Base-by-base conservation (phyloP, 2,888 invertebrate species). In the Byasa hedistus region DNA sequence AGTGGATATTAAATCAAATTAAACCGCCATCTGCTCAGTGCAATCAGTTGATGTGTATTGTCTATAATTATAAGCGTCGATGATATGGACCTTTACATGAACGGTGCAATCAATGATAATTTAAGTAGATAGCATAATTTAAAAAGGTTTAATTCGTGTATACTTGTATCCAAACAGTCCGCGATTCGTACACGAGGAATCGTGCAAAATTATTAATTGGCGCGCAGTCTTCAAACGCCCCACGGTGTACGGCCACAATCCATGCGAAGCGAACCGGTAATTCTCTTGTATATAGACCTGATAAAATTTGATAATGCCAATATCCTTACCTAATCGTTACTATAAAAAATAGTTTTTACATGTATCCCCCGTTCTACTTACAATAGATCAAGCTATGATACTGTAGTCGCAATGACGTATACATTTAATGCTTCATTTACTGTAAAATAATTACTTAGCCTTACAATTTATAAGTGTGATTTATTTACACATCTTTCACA, bases 201-300 rank as follows among this genome's bases (percentile, higher is more conserved):
- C 85, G 84, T 86, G 83, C 85, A 84, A 84, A 83, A 84, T 77
- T 75, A 87, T 89, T 90, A 89, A 86, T 87, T 85, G 84, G 81
- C 81, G 74, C 72, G 78, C 79, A 82, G 82, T 79, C 83, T 83
- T 87, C 82, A 79, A 54, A 54, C 62, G 78, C 74, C 78, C 72
- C 62, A 71, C 64, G 66, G 72, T 70, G 61, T 62, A 81, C 72
- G 79, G 67, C 70, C 64, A 68, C 64, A 68, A 67, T 74, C 81
- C 83, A 84, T 69, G 72, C 69, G 72, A 72, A 81, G 83, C 84
- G 72, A 82, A 76, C 79, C 84, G 79, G 76, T 81, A 76, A 74
- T 54, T 56, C 71, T 69, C 71, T 72, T 72, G 70, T 73, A 75
- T 77, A 73, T 73, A 65, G 70, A 75, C 67, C 69, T 56, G 57